Base-by-base conservation (phyloP, 2,113 vertebrate species). In the Cyphomyrus discorhynchus region DNA sequence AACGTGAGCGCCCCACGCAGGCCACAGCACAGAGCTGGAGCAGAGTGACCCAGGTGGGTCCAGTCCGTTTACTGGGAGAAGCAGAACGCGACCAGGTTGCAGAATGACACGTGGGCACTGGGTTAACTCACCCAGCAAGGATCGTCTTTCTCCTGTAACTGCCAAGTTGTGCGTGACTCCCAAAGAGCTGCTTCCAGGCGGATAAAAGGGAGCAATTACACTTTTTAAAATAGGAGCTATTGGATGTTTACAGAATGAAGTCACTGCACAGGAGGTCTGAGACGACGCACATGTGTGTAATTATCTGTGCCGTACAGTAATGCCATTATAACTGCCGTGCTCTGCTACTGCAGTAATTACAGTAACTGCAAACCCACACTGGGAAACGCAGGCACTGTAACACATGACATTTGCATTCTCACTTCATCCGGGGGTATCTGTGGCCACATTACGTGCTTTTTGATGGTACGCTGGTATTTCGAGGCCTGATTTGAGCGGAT, bases 331-430 rank as follows among this genome's bases (percentile, higher is more conserved):
- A 47, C 82, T 10, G 19, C 82, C 19, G 42, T n/a, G 42, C 82
- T 84, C 39, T n/a, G 82, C 82, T 84, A 84, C 82, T 84, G 82
- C 82, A 46, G 82, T 47, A 45, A 84, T 84, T 46, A 84, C 82
- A 35, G 74, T 19, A 82, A 45, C 42, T 82, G 6, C 42, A 82
- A 82, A 82, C 17, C 31, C 35, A 47, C 5, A 4, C 82, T 19
- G 24, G 39, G 45, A 84, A 84, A 84, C 3, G 24, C 21, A 24
- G 39, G 21, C 82, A 5, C 45, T 1, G 5, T 53, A 52, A 15
- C 45, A 52, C 9, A 17, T 10, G 47, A 86, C 24, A 15, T 52
- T 53, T 52, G 13, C n/a, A 86, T 31, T 53, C 15, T 84, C 39
- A 24, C 45, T 86, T 27, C 10, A 31, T 53, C 21, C 8, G 5